A percentile compares a stretch with the other conserved stretches of the same genome.
phyloP scores from a whole-genome alignment of 2,113 vertebrate species.

The Mesoclemmys tuberculata region DNA sequence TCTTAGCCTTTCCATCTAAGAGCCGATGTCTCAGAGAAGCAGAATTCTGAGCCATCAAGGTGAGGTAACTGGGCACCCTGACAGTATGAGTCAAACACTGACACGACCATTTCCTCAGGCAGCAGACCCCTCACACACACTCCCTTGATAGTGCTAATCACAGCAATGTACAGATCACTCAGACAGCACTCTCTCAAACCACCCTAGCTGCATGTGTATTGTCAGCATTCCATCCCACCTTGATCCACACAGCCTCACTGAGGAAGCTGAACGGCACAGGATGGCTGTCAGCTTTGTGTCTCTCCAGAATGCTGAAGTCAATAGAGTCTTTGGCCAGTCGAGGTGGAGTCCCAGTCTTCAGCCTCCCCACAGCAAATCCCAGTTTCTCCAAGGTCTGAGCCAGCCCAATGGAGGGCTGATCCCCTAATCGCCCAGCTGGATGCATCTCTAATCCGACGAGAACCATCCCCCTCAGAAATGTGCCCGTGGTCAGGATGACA shows the following conservation, averaged over 20 bases:
- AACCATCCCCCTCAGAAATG: slow-evolving; percentile 90
- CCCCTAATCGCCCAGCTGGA: slow-evolving; percentile 92
- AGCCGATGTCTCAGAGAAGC: rapidly evolving
- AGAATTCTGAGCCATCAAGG: neutral
- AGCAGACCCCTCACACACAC: neutral
- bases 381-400: slow-evolving; percentile 88
- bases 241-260: slow-evolving; percentile 83
- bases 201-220: rapidly evolving
- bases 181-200: neutral
- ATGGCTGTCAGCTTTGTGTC: slow-evolving; percentile 80
- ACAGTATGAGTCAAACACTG: neutral
- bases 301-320: slow-evolving; percentile 80
- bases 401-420: slow-evolving; percentile 87
- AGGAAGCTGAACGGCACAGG: slow-evolving; percentile 94
- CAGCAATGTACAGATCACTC: rapidly evolving
- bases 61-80: neutral
- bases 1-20: neutral
- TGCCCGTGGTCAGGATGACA: slow-evolving; percentile 93
- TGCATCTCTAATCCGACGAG: slow-evolving; percentile 84
- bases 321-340: slow-evolving; percentile 88
- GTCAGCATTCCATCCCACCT: slow-evolving; percentile 62
- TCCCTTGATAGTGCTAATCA: rapidly evolving
- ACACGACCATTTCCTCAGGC: neutral
- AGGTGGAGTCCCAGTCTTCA: slow-evolving; percentile 94
- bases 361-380: slow-evolving; percentile 87